Evolutionary conservation across 2,888 invertebrate species (phyloP).

Genomic region (Argyra leucocephala): DNA sequence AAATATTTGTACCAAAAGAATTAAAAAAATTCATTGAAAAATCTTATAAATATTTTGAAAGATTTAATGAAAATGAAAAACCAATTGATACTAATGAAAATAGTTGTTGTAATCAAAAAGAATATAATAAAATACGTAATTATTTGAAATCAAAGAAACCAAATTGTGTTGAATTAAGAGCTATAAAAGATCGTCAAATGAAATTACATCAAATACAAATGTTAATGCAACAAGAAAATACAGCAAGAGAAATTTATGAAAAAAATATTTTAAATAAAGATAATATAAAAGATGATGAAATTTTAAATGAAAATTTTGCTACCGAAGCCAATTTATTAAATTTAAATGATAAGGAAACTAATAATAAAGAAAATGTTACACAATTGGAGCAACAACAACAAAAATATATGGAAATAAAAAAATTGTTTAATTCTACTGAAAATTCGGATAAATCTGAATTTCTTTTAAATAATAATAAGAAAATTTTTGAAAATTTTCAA

Average conservation of each 20-base stretch:
- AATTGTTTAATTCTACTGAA: not conserved
- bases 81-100: not conserved
- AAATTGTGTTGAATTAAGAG: conserved; percentile 7
- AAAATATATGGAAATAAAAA: not conserved
- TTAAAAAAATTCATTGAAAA: conserved; percentile 6
- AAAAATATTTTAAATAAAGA: not conserved
- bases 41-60: conserved; percentile 7
- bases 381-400: not conserved
- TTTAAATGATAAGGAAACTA: too few species aligned
- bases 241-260: not conserved
- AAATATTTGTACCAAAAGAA: conserved; percentile 22
- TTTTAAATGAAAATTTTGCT: not conserved
- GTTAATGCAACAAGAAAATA: conserved; percentile 5
- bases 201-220: conserved; percentile 2
- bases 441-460: not conserved
- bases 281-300: not conserved
- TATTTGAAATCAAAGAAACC: not conserved
- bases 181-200: not conserved
- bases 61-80: conserved; percentile 2
- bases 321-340: not conserved
- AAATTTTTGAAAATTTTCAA: not conserved
- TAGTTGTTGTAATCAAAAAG: not conserved
- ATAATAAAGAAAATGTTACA: too few species aligned
- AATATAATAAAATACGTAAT: not conserved
- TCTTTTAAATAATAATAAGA: not conserved